Evolutionary conservation across 2,113 vertebrate genomes (phyloP).

Genomic region (Oxyruncus cristatus): DNA sequence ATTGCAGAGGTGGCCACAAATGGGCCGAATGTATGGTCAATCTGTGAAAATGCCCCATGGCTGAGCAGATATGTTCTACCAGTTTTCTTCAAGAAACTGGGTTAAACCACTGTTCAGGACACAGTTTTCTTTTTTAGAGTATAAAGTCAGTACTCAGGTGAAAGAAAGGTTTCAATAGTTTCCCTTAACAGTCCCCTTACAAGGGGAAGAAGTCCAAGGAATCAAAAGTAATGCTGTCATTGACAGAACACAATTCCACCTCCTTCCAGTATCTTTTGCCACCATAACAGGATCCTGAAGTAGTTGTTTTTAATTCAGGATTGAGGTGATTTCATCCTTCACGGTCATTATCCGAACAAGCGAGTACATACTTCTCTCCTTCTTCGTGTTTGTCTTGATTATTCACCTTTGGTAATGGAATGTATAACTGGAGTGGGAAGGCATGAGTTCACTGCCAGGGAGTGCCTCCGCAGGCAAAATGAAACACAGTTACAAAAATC

Average conservation of each 20-base stretch:
- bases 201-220: neutral
- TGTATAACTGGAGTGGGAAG: slow-evolving; percentile 15
- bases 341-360: slow-evolving; percentile 32
- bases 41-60: neutral
- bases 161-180: neutral
- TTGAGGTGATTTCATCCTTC: slow-evolving; percentile 34
- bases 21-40: fast-evolving
- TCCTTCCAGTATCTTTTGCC: neutral
- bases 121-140: neutral
- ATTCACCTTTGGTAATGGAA: slow-evolving; percentile 61
- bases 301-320: slow-evolving; percentile 35
- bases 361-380: neutral
- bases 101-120: neutral
- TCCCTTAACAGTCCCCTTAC: neutral
- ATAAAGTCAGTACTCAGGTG: neutral
- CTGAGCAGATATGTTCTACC: neutral
- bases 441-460: neutral
- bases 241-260: neutral
- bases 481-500: neutral
- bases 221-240: neutral
- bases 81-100: neutral
- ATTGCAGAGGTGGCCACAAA: neutral
- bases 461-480: neutral
- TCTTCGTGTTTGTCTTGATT: slow-evolving; percentile 34
- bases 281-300: neutral